Base-by-base conservation (phyloP, 2,888 invertebrate species). In the Dasysyrphus tricinctus region DNA sequence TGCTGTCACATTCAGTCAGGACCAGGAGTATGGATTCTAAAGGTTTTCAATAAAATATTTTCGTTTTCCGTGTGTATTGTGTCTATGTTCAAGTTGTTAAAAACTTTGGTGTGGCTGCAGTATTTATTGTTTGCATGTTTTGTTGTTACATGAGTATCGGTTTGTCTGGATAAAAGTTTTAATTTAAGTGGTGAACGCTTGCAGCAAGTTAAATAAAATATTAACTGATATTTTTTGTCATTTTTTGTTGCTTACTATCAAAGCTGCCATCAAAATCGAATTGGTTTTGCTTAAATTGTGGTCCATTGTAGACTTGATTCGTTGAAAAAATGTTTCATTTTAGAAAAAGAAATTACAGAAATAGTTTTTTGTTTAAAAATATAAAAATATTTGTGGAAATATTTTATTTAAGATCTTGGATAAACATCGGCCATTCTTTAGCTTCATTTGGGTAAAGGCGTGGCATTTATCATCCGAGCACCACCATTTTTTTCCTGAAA, bases 51-150 rank as follows among this genome's bases (percentile, higher is more conserved):
- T 42, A 74, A 70, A 69, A 61, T 24, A 54, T 69, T 70, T 70
- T 70, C 61, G 54, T 63, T 78, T 78, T 69, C 69, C 69, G 74
- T 57, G 24, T 69, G 78, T 69, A 69, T 70, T 83, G 57, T 49
- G 32, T 61, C 14, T 37, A 8, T 63, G 16, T 79, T 39, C 14
- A 5, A 34, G 12, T 39, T 69, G 24, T 54, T 14, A 5, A 47
- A 47, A 44, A 29, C n/a, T 70, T 37, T 39, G 19, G 74, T 67
- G 29, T 19, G 39, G 42, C 37, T 74, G 56, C 34, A 14, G 67
- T 42, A 47, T 78, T 73, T 77, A 59, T 59, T 77, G 34, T 70
- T 19, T 49, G 42, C 7, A 61, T 11, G 9, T 54, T 37, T 16
- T n/a, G 12, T 11, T 44, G 42, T 7, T 56, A 49, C 11, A 56